Percentiles rank a stretch among this genome's conserved stretches.
Conservation (phyloP, 64 coral and sea anemone genomes). For the Astreopora myriophthalma region DNA sequence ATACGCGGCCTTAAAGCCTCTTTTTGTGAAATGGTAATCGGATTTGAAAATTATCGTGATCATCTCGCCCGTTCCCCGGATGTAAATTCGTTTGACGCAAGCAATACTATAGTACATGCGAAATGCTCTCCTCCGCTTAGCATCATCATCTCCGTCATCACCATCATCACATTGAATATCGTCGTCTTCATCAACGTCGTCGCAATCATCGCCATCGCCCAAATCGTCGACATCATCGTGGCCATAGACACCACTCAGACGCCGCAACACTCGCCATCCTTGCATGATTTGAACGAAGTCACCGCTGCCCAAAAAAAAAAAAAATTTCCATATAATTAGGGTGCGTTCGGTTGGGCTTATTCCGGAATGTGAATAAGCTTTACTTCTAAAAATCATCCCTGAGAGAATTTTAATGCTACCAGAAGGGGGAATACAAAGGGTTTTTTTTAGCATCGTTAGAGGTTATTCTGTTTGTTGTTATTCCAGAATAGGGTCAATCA, state of each 20-base stretch:
- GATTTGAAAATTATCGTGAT: conserved; percentile 18
- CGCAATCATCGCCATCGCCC: neutral
- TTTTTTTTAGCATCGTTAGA: no score
- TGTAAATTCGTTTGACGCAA: neutral
- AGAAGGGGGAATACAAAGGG: no score
- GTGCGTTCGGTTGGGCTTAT: no score
- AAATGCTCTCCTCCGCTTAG: neutral
- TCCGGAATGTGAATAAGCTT: no score
- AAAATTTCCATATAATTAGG: no score
- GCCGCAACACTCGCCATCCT: conserved; percentile 1
- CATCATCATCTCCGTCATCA: neutral
- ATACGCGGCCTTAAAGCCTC: neutral
- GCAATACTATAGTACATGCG: neutral
- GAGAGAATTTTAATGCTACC: no score
- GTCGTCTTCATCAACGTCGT: neutral
- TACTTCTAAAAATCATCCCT: no score
- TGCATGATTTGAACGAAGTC: conserved; percentile 5
- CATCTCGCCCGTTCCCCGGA: conserved; percentile 17
- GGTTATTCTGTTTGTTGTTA: no score
- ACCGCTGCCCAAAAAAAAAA: neutral
- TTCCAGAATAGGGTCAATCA: no score
- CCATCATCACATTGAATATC: neutral
- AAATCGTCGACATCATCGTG: neutral
- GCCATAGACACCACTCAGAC: neutral
- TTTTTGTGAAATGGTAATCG: neutral